These are phyloP conservation scores for Stichopus horrens DNA, from an alignment of 53 echinoderm and acorn worm species.

Conservation along the genomic window DNA sequence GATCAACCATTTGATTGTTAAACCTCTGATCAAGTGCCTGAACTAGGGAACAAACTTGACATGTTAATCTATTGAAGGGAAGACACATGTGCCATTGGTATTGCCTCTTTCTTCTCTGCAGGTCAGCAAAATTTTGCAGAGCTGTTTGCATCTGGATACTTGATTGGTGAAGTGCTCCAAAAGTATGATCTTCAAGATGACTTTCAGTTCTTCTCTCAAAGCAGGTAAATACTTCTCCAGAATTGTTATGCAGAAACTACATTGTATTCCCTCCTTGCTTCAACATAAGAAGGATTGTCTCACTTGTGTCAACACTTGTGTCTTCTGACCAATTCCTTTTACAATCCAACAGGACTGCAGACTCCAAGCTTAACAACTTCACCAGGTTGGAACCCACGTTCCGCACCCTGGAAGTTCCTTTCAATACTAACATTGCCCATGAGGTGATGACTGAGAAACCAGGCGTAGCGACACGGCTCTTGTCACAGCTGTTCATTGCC, in stretches of 20 bases:
- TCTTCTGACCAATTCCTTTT: neutral
- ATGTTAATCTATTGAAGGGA: too few species aligned
- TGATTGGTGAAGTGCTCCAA: constrained; percentile 96
- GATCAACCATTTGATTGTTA: too few species aligned
- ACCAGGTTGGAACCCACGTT: constrained; percentile 94
- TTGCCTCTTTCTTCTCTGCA: constrained; percentile 18
- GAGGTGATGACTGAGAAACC: constrained; percentile 90
- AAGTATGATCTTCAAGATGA: constrained; percentile 97
- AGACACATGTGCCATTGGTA: too few species aligned
- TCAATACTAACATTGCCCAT: constrained; percentile 89
- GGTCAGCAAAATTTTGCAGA: constrained; percentile 81
- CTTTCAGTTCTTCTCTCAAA: constrained; percentile 95
- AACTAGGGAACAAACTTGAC: too few species aligned
- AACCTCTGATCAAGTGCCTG: too few species aligned
- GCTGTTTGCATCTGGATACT: constrained; percentile 78
- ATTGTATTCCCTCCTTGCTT: too few species aligned
- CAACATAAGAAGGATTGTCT: too few species aligned
- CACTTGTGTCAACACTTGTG: too few species aligned
- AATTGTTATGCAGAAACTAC: too few species aligned
- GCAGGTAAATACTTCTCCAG: constrained; percentile 80
- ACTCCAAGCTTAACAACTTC: constrained; percentile 99
- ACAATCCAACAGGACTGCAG: constrained; percentile 68
- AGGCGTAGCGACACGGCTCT: constrained; percentile 85
- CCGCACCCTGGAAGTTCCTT: constrained; percentile 87
- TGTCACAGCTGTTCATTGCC: constrained; percentile 93